phyloP scores from a whole-genome alignment of 2,888 invertebrate species.

The Tanytarsus gracilentus region DNA sequence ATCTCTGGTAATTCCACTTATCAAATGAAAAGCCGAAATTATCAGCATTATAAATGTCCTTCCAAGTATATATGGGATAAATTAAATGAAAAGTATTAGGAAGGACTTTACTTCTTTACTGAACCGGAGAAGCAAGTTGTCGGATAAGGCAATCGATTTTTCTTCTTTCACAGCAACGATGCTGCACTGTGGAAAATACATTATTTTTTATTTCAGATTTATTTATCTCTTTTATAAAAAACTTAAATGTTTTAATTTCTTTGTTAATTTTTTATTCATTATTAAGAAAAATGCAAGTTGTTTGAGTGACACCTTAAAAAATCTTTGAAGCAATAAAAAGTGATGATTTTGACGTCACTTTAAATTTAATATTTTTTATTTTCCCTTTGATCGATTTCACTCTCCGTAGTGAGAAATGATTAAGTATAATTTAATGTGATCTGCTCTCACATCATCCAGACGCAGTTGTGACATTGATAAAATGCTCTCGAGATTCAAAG shows the following conservation, averaged over 20 bases:
- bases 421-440: conserved; percentile 15
- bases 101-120: neutral
- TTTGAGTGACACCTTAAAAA: conserved; percentile 6
- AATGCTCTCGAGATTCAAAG: conserved; percentile 13
- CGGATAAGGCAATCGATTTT: conserved; percentile 1
- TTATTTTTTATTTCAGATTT: too few relatives aligned
- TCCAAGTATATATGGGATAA: conserved; percentile 1
- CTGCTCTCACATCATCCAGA: neutral
- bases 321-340: too few relatives aligned
- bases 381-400: conserved; percentile 23
- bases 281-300: too few relatives aligned
- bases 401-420: neutral
- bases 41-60: conserved; percentile 10
- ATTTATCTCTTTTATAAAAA: too few relatives aligned
- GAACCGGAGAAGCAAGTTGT: neutral
- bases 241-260: too few relatives aligned
- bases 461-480: conserved; percentile 14
- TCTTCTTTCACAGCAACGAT: neutral
- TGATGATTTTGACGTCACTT: conserved; percentile 25
- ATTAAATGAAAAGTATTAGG: conserved; percentile 12
- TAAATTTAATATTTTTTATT: conserved; percentile 8
- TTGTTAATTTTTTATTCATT: too few relatives aligned
- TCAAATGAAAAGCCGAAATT: conserved; percentile 12
- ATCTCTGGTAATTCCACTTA: conserved; percentile 10
- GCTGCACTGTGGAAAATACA: too few relatives aligned